phyloP scores from a whole-genome alignment of 2,888 invertebrate genomes.

The Drosophila merina region DNA sequence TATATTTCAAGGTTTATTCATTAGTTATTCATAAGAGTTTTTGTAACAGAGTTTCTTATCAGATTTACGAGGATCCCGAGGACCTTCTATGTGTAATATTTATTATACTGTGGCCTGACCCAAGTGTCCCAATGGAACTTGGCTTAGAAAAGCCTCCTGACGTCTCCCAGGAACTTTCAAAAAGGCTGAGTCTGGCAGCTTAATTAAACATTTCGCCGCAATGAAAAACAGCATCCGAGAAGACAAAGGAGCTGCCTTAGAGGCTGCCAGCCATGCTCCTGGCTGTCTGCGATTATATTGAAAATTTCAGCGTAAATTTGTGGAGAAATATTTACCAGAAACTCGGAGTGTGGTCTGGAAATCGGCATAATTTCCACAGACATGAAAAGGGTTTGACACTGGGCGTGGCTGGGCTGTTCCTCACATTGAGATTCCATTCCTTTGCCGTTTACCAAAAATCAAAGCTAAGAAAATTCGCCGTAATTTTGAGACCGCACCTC shows the following conservation, averaged over 20 bases:
- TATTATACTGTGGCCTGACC: slow-evolving; percentile 28
- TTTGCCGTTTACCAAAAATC: slow-evolving; percentile 39
- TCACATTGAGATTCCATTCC: slow-evolving; percentile 50
- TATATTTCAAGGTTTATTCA: no score
- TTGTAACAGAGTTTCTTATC: not conserved
- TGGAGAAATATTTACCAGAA: slow-evolving; percentile 29
- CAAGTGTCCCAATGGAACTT: slow-evolving; percentile 29
- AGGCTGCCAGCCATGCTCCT: not conserved
- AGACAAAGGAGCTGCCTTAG: slow-evolving; percentile 9
- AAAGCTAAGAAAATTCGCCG: slow-evolving; percentile 35
- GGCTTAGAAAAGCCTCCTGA: not conserved
- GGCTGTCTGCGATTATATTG: slow-evolving; percentile 18
- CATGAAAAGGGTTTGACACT: slow-evolving; percentile 74
- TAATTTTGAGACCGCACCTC: slow-evolving; percentile 34
- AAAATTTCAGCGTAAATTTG: slow-evolving; percentile 43
- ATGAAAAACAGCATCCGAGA: slow-evolving; percentile 29
- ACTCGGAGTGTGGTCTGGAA: not conserved
- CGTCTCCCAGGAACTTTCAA: not conserved
- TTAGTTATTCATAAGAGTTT: not conserved
- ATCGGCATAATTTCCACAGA: slow-evolving; percentile 41
- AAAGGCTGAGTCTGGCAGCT: slow-evolving; percentile 42
- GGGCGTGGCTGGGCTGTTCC: slow-evolving; percentile 23
- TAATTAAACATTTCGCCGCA: slow-evolving; percentile 67
- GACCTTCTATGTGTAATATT: slow-evolving; percentile 10
- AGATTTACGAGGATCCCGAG: not conserved